phyloP scores from a whole-genome alignment of 2,888 invertebrate species.

The Phengaris alcon region DNA sequence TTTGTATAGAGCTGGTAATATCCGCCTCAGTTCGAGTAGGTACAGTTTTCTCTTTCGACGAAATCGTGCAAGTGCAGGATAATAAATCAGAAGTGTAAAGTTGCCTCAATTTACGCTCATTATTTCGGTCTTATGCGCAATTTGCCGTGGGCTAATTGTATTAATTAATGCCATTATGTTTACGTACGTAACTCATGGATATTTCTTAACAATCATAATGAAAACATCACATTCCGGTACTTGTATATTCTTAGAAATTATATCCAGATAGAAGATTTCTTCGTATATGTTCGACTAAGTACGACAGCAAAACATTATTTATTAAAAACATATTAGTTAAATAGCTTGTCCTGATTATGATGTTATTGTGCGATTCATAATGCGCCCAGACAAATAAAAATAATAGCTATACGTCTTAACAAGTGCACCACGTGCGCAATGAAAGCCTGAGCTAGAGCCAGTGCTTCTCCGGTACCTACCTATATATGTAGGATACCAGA shows the following conservation, averaged over 20 bases:
- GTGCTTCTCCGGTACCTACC: neutral
- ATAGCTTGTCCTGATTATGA: too few species aligned
- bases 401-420: too few species aligned
- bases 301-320: too few species aligned
- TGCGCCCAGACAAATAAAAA: too few species aligned
- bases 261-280: neutral
- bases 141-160: conserved; percentile 77
- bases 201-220: conserved; percentile 2
- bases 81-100: conserved; percentile 80
- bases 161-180: conserved; percentile 75
- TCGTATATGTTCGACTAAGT: too few species aligned
- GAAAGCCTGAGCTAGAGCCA: too few species aligned
- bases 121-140: conserved; percentile 74
- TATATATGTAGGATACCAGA: neutral
- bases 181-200: conserved; percentile 55
- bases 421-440: too few species aligned
- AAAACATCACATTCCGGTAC: neutral
- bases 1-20: conserved; percentile 71
- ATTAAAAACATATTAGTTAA: too few species aligned
- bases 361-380: too few species aligned
- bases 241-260: neutral
- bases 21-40: conserved; percentile 60
- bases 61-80: conserved; percentile 73
- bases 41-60: conserved; percentile 77
- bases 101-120: conserved; percentile 76